These are phyloP conservation scores for Diceros bicornis DNA, from an alignment of 2,797 vertebrate genomes.

Conservation along the genomic window DNA sequence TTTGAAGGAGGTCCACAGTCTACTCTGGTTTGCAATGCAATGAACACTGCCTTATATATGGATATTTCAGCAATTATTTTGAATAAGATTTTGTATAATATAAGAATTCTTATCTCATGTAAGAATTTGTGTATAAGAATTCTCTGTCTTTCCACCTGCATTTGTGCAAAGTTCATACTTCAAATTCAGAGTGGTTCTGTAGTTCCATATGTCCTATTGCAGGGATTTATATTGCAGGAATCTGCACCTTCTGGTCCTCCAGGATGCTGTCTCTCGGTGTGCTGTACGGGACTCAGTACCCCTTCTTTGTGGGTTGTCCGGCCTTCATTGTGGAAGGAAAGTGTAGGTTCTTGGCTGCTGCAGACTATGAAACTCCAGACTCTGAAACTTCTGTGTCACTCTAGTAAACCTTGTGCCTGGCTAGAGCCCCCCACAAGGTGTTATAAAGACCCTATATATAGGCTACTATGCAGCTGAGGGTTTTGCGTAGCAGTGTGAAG, in stretches of 20 bases:
- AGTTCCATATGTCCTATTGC: neutral
- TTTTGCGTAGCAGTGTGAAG: neutral
- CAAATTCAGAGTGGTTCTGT: neutral
- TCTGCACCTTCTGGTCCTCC: neutral
- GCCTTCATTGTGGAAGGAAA: neutral
- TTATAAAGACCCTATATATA: neutral
- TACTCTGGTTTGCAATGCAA: neutral
- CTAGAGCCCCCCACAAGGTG: neutral
- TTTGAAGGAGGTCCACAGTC: neutral
- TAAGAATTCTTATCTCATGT: neutral
- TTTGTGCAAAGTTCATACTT: constrained; percentile 4
- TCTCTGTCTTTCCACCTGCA: neutral
- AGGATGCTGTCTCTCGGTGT: neutral
- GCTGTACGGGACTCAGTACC: neutral
- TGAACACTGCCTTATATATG: neutral
- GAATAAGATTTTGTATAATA: neutral
- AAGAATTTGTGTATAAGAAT: constrained; percentile 1
- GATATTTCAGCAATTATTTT: neutral
- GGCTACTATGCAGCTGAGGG: neutral
- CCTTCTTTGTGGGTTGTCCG: neutral
- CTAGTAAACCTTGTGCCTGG: neutral
- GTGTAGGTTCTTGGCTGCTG: neutral
- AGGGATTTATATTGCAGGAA: neutral
- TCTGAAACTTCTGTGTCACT: neutral
- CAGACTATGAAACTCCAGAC: neutral